Evolutionary conservation across 2,113 vertebrate genomes (phyloP), one percentile per base, ranked within the genome.

Genomic region (Xiphophorus couchianus): DNA sequence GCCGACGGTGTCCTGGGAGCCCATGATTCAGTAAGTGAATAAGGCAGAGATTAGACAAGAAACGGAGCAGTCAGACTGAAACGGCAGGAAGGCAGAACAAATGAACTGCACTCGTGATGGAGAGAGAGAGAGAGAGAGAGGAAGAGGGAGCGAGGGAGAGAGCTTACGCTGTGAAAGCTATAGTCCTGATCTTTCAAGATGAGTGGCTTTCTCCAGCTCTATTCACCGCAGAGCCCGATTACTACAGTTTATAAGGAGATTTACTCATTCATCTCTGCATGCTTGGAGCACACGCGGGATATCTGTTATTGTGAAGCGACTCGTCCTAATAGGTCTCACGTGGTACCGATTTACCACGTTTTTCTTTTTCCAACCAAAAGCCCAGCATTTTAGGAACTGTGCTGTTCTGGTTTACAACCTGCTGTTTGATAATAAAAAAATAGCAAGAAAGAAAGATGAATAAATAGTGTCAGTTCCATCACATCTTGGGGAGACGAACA

Each of bases 31-130:
- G 87, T 88, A 76, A 85, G 89, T 89, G 88, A 91, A 91, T 89
- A 83, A 90, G 83, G 83, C 87, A 78, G 79, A 90, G 89, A 91
- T 91, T 90, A 92, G 91, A 92, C 91, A 90, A 83, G 88, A 87
- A 88, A 82, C 78, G 70, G 88, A 90, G 84, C 89, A 90, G 91
- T 90, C 86, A 88, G 86, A 73, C 82, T 31, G 78, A 83, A 12
- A 64, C 74, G 62, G 84, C 79, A 77, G 80, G 82, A 86, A 89
- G 83, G 89, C 89, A 87, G 85, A 92, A 91, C 88, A 91, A 91
- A 92, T 91, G 81, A 90, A 88, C 73, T 86, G 85, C 84, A 76
- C 89, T 86, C 15, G 71, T 88, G 84, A 86, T 79, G 83, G 83
- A 83, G 79, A 71, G 81, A 33, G 31, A 1, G 31, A 33, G 31